A percentile compares a stretch with the other conserved stretches of the same genome.
These are phyloP conservation scores for Perdita meconis DNA, from an alignment of 2,888 invertebrate genomes.

Conservation along the genomic window DNA sequence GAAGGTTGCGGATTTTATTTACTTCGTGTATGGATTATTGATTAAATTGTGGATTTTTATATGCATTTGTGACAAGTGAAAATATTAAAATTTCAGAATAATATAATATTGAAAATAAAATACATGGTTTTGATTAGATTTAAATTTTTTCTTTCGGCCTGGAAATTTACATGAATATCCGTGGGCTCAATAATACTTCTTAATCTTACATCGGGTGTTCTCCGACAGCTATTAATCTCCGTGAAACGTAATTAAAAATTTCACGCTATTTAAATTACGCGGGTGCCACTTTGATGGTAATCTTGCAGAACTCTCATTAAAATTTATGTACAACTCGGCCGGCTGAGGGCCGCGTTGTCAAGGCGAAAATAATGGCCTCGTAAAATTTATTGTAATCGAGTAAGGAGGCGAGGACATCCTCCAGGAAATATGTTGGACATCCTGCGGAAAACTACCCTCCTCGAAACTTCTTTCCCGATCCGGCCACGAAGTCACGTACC, in stretches of 20 bases:
- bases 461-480: constrained; percentile 55
- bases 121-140: no score
- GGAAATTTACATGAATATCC: no score
- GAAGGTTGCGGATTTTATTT: not conserved
- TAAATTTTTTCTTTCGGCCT: no score
- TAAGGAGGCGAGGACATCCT: constrained; percentile 62
- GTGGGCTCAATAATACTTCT: no score
- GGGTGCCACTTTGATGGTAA: not conserved
- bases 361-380: constrained; percentile 32
- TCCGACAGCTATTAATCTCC: not conserved
- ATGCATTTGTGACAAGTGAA: no score
- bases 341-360: constrained; percentile 33
- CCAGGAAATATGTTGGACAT: constrained; percentile 63
- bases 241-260: not conserved
- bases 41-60: no score
- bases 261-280: not conserved
- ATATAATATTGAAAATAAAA: not conserved
- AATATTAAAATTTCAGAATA: no score
- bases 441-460: constrained; percentile 49
- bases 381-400: constrained; percentile 67
- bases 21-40: not conserved
- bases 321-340: constrained; percentile 20
- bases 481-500: constrained; percentile 63
- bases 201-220: no score
- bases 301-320: constrained; percentile 16